Conservation (phyloP, 2,113 vertebrate species). For the Notiomystis cincta region DNA sequence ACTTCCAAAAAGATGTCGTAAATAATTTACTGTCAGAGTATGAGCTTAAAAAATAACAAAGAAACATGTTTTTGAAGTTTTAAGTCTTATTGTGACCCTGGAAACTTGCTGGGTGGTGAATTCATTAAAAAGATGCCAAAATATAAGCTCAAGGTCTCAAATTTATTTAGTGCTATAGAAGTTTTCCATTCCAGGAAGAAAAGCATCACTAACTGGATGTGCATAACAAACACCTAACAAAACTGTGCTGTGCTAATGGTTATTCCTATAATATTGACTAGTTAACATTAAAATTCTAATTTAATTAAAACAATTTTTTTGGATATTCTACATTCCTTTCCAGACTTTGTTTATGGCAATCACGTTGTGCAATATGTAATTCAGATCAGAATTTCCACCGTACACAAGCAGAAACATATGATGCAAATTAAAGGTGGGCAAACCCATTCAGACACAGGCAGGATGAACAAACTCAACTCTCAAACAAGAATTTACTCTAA, state of each 20-base stretch:
- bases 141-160: background rate
- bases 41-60: background rate
- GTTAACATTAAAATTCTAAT: background rate
- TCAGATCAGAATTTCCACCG: conserved; percentile 33
- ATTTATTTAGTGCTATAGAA: conserved; percentile 16
- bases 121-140: conserved; percentile 22
- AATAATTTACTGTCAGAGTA: background rate
- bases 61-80: conserved; percentile 5
- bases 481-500: background rate
- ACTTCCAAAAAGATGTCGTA: conserved; percentile 1
- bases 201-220: background rate
- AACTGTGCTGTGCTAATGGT: background rate
- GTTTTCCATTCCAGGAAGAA: background rate
- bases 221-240: background rate
- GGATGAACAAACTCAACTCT: background rate
- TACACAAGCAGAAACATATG: background rate
- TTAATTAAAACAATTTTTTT: background rate
- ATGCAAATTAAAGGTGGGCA: conserved; percentile 26
- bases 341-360: background rate
- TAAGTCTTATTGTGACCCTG: background rate
- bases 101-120: conserved; percentile 7
- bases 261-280: background rate
- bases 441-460: background rate
- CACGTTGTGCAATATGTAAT: background rate
- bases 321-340: background rate